Conservation (phyloP, 2,113 vertebrate genomes). For the Alligator mississippiensis region DNA sequence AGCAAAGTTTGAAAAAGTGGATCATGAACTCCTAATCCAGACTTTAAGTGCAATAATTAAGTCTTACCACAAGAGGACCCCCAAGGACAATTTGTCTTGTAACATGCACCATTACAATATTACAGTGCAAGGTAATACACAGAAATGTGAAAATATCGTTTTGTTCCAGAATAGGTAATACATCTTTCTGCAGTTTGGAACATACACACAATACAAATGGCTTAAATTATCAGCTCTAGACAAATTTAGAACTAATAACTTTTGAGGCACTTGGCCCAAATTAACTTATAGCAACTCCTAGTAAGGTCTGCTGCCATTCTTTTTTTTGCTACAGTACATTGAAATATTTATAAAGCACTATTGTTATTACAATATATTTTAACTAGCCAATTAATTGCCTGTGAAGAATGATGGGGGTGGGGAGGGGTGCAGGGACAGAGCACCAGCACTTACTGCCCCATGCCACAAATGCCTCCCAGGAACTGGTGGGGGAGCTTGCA, state of each 20-base stretch:
- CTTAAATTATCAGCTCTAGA: neutral
- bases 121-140: conserved; percentile 9
- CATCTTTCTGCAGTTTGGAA: conserved; percentile 18
- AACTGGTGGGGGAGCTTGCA: no score
- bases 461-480: no score
- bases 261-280: neutral
- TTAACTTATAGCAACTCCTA: neutral
- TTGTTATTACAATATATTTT: neutral
- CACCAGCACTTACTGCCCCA: no score
- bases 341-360: neutral
- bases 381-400: neutral
- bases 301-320: neutral
- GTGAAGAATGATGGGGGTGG: neutral
- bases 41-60: conserved; percentile 48
- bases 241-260: neutral
- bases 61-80: conserved; percentile 75
- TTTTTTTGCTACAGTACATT: neutral
- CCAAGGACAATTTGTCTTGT: conserved; percentile 65
- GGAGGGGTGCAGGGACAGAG: no score
- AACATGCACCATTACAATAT: neutral
- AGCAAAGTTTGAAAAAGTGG: neutral
- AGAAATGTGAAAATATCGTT: neutral
- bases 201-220: neutral
- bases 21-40: neutral
- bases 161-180: neutral